phyloP scores from a whole-genome alignment of 2,113 vertebrate species.

The Corythaixoides concolor region DNA sequence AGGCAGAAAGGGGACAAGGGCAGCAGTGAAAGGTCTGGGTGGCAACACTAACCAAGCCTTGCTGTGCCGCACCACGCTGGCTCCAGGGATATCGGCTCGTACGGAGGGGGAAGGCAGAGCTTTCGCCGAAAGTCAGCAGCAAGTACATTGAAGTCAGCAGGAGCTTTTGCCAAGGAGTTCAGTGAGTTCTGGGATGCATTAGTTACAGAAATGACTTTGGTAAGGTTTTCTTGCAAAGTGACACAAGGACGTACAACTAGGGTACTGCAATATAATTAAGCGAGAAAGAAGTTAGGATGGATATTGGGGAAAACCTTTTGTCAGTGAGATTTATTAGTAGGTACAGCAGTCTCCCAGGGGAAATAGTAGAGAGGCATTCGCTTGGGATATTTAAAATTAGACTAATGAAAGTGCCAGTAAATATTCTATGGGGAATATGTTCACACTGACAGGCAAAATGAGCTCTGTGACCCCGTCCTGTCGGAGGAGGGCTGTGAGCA shows the following conservation, averaged over 20 bases:
- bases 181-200: not conserved
- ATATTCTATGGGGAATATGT: not conserved
- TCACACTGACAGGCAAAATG: conserved; percentile 22
- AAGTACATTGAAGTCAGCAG: not conserved
- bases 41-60: not conserved
- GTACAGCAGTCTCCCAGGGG: not conserved
- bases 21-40: not conserved
- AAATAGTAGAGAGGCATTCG: conserved; percentile 13
- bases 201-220: conserved; percentile 18
- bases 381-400: conserved; percentile 54
- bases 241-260: conserved; percentile 50
- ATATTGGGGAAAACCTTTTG: conserved; percentile 37
- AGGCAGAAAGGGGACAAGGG: not conserved
- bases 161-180: not conserved
- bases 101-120: not conserved
- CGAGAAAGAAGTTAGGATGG: conserved; percentile 17
- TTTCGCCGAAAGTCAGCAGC: not conserved
- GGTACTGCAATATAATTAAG: conserved; percentile 48
- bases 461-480: not conserved
- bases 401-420: conserved; percentile 56
- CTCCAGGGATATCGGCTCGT: not conserved
- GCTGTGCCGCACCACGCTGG: not conserved
- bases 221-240: conserved; percentile 17
- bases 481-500: not conserved
- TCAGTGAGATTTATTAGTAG: conserved; percentile 65